phyloP scores from a whole-genome alignment of 2,113 vertebrate species.

The Oryzias melastigma region DNA sequence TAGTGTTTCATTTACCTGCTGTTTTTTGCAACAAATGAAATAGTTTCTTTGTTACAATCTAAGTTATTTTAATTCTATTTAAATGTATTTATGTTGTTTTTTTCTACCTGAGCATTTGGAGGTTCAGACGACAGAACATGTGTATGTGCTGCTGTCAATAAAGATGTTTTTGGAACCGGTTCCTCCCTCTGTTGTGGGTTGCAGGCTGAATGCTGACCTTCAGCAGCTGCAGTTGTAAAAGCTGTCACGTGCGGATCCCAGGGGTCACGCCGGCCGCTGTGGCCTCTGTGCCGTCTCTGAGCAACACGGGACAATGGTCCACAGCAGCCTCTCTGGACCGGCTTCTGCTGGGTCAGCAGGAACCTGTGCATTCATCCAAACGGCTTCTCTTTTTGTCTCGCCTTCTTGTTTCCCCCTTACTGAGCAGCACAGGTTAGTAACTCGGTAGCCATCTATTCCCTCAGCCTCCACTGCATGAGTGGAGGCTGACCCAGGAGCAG shows the following conservation, averaged over 20 bases:
- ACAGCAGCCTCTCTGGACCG: slow-evolving; percentile 42
- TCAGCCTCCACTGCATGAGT: background rate
- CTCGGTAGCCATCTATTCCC: too few species aligned
- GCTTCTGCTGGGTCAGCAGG: slow-evolving; percentile 72
- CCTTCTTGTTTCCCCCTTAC: slow-evolving; percentile 18
- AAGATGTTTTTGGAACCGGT: slow-evolving; percentile 61
- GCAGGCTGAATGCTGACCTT: slow-evolving; percentile 42
- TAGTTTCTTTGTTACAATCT: slow-evolving; percentile 71
- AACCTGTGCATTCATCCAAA: slow-evolving; percentile 64
- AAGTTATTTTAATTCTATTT: slow-evolving; percentile 79
- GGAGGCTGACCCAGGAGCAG: background rate
- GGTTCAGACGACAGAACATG: slow-evolving; percentile 46
- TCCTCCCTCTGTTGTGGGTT: slow-evolving; percentile 41
- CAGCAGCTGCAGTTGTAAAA: slow-evolving; percentile 34
- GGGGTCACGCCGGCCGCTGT: slow-evolving; percentile 71
- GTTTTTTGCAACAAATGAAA: slow-evolving; percentile 58
- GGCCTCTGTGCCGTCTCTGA: slow-evolving; percentile 66
- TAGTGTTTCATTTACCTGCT: slow-evolving; percentile 59
- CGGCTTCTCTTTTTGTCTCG: slow-evolving; percentile 51
- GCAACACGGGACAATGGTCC: slow-evolving; percentile 70
- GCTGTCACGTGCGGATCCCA: slow-evolving; percentile 62
- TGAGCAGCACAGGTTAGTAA: too few species aligned
- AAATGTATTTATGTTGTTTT: slow-evolving; percentile 78
- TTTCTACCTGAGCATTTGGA: slow-evolving; percentile 60
- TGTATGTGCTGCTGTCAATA: slow-evolving; percentile 70